Conservation (phyloP, 2,113 vertebrate species). For the Perccottus glenii region DNA sequence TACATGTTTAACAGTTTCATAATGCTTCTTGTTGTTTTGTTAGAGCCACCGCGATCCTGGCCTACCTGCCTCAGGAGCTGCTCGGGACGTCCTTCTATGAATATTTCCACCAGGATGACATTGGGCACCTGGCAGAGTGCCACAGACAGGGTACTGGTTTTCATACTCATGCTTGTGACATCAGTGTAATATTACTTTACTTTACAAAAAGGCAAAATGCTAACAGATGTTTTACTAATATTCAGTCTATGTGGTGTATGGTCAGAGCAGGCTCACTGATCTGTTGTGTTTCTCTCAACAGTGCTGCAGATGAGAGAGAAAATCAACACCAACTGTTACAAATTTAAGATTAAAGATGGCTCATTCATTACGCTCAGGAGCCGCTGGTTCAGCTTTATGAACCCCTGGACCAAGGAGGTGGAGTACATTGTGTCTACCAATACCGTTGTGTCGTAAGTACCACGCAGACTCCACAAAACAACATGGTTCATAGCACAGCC, state of each 20-base stretch:
- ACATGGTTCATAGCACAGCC: too few relatives aligned
- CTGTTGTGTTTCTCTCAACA: constrained; percentile 50
- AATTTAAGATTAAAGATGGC: constrained; percentile 98
- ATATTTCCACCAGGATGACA: constrained; percentile 99
- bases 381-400: constrained; percentile 99
- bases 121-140: constrained; percentile 94
- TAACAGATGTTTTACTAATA: too few relatives aligned
- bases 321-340: constrained; percentile 97
- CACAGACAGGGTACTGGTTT: constrained; percentile 90
- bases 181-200: not conserved
- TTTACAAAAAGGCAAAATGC: too few relatives aligned
- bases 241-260: too few relatives aligned
- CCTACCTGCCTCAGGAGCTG: constrained; percentile 97
- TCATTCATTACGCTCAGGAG: constrained; percentile 97
- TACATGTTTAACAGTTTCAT: not conserved
- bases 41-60: constrained; percentile 96
- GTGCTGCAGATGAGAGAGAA: constrained; percentile 98
- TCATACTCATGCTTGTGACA: not conserved
- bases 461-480: too few relatives aligned
- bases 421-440: constrained; percentile 99
- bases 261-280: not conserved
- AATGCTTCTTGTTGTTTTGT: constrained; percentile 1
- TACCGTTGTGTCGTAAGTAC: constrained; percentile 95
- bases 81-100: constrained; percentile 98
- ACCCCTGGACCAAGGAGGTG: constrained; percentile 99